Evolutionary conservation across 2,888 invertebrate genomes (phyloP).

Genomic region (Melipona bicolor): DNA sequence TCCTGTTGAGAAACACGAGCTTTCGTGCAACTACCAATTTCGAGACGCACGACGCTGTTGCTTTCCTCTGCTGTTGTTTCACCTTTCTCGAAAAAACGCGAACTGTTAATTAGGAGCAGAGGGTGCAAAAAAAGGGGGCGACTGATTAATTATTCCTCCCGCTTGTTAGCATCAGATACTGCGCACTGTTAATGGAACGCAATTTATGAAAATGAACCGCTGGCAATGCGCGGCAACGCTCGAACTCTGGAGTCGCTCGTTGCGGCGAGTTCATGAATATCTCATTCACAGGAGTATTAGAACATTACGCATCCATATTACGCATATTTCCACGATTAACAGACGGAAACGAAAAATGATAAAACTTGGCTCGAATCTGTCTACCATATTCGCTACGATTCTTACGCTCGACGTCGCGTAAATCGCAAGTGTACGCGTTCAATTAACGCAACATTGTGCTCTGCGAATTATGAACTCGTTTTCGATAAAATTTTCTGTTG

Average conservation of each 20-base stretch:
- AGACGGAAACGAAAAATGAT: slow-evolving; percentile 7
- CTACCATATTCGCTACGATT: neutral
- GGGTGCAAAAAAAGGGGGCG: neutral
- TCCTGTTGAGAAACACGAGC: neutral
- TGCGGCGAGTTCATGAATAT: slow-evolving; percentile 18
- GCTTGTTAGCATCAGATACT: slow-evolving; percentile 27
- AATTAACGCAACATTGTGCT: neutral
- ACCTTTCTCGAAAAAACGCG: neutral
- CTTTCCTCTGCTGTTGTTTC: neutral
- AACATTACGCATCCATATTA: slow-evolving; percentile 5
- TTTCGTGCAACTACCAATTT: neutral
- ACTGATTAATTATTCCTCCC: slow-evolving; percentile 37
- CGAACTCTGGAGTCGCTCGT: slow-evolving; percentile 15
- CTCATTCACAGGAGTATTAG: slow-evolving; percentile 24
- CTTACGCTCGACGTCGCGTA: neutral
- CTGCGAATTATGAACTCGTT: neutral
- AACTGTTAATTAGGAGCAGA: slow-evolving; percentile 11
- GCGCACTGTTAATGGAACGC: slow-evolving; percentile 24
- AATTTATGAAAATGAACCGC: slow-evolving; percentile 28
- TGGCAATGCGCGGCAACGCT: neutral
- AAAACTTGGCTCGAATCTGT: neutral
- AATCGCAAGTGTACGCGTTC: neutral
- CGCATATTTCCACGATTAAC: slow-evolving; percentile 29
- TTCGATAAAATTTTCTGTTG: neutral
- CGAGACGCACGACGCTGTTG: neutral